These are phyloP conservation scores for Rotaria magnacalcarata DNA, from an alignment of 2,888 invertebrate genomes.

Conservation along the genomic window DNA sequence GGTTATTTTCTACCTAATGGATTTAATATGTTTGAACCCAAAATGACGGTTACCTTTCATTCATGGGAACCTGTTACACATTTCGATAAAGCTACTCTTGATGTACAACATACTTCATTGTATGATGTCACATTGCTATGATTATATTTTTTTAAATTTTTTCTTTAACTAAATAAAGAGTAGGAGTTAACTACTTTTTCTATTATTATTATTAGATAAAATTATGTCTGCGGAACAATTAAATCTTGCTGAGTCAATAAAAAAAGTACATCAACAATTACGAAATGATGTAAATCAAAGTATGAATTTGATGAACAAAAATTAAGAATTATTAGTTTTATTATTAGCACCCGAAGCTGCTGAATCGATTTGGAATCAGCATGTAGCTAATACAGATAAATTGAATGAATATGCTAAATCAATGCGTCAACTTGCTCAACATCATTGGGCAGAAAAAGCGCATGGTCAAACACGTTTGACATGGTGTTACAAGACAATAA, in stretches of 20 bases:
- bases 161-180: neutral
- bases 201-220: neutral
- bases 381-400: neutral
- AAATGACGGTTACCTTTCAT: neutral
- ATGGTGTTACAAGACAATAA: neutral
- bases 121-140: neutral
- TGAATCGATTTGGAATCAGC: neutral
- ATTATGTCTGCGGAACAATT: neutral
- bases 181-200: neutral
- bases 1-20: conserved; percentile 41
- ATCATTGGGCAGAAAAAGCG: neutral
- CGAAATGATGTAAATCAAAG: neutral
- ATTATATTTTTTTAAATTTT: neutral
- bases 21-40: conserved; percentile 22
- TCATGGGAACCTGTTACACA: neutral
- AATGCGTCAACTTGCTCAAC: neutral
- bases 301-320: neutral
- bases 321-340: neutral
- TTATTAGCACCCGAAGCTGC: neutral
- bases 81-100: neutral
- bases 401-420: neutral
- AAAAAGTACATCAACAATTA: conserved; percentile 5
- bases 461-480: conserved; percentile 1
- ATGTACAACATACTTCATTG: neutral
- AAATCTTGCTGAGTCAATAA: neutral